Evolutionary conservation across 2,797 vertebrate genomes (phyloP), one percentile per base, ranked within the genome.

Genomic region (Chaenodraco wilsoni): DNA sequence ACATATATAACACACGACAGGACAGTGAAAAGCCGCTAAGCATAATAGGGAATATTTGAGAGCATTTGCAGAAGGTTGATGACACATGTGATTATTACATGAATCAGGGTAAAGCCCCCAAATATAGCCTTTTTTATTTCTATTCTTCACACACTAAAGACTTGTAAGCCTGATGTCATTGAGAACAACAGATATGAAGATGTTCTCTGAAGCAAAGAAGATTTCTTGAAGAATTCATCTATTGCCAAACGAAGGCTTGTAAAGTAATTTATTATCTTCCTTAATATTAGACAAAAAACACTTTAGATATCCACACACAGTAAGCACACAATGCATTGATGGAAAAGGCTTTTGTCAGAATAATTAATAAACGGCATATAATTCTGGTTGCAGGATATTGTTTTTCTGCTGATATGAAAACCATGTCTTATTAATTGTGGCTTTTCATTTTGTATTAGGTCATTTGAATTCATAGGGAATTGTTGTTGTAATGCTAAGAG

Each of bases 401-500:
- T 64, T 58, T 65, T 59, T 7, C 54, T 46, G 37, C 51, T 45
- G 16, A 78, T 41, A 60, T 69, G 51, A 69, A 52, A 58, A 45
- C 59, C 3, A 9, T 12, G 17, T 57, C 54, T 49, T 55, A 66
- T 75, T 74, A 69, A 80, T 69, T 76, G 44, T 45, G 15, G 14
- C 57, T 67, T 64, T 82, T 64, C 48, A 37, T 72, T 64, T 66
- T 11, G 40, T 3, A 56, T 5, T 0, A 0, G 49, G 48, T 65
- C 75, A 81, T 89, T 84, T 76, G 62, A 72, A 88, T 88, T 86
- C 71, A 75, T 54, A 0, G 27, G 31, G 19, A 45, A 52, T 67
- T 76, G 41, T 78, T 62, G 15, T 76, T 31, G 50, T 57, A 72
- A 80, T 66, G 67, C 67, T 43, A 57, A 64, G 62, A 85, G 72